A percentile compares a stretch with the other conserved stretches of the same genome.
phyloP scores from a whole-genome alignment of 2,113 vertebrate genomes.

The Cheilinus undulatus region DNA sequence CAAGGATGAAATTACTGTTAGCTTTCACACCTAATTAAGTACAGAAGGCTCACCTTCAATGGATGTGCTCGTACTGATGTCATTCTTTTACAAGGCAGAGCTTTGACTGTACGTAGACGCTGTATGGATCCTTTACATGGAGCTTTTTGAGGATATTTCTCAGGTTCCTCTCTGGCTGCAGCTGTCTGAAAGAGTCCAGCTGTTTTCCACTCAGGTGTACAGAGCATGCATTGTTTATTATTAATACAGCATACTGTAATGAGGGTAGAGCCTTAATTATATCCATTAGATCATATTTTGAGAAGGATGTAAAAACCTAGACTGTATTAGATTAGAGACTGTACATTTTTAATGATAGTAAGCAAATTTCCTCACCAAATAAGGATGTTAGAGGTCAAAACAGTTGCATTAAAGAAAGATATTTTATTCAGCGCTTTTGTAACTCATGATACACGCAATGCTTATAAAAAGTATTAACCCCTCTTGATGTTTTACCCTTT shows the following conservation, averaged over 20 bases:
- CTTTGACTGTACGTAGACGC: slow-evolving; percentile 38
- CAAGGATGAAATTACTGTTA: slow-evolving; percentile 70
- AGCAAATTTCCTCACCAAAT: too few species aligned
- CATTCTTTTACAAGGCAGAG: slow-evolving; percentile 40
- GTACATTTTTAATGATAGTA: too few species aligned
- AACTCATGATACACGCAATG: too few species aligned
- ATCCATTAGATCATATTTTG: background rate
- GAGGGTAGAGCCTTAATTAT: background rate
- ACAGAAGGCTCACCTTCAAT: slow-evolving; percentile 47
- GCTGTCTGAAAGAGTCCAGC: slow-evolving; percentile 57
- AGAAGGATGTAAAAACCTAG: background rate
- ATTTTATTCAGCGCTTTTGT: too few species aligned
- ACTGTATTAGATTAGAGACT: too few species aligned
- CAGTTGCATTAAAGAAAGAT: too few species aligned
- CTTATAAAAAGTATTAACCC: too few species aligned
- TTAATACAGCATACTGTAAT: background rate
- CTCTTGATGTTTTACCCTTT: too few species aligned
- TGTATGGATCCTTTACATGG: slow-evolving; percentile 58
- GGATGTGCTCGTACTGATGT: slow-evolving; percentile 48
- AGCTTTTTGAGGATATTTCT: slow-evolving; percentile 64
- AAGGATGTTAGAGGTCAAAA: too few species aligned
- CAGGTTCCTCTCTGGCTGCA: slow-evolving; percentile 55
- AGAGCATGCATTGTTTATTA: slow-evolving; percentile 3
- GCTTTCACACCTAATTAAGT: slow-evolving; percentile 73
- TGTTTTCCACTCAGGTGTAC: slow-evolving; percentile 37